Conservation (phyloP, 35 echinoderm and acorn worm species). For the Ptychodera flava region DNA sequence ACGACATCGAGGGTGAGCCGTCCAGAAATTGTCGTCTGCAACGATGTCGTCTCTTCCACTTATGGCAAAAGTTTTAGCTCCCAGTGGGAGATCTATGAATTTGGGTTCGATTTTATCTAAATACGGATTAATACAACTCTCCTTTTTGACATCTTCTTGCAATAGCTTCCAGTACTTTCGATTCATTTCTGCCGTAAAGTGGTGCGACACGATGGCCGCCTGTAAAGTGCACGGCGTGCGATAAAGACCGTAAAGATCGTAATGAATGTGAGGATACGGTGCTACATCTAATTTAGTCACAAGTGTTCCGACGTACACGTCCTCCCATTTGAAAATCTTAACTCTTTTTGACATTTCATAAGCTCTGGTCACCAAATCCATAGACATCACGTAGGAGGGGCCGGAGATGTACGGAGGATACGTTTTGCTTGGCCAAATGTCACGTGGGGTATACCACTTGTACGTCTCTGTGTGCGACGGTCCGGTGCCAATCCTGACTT, state of each 20-base stretch:
- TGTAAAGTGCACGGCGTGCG: not conserved
- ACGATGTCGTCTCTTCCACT: not conserved
- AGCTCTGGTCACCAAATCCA: not conserved
- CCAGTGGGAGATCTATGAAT: too few relatives aligned
- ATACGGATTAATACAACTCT: not conserved
- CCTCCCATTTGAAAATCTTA: conserved; percentile 18
- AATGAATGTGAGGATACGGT: not conserved
- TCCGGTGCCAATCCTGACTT: not conserved
- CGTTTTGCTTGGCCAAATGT: conserved; percentile 11
- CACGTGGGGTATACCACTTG: conserved; percentile 21
- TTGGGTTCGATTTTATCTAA: not conserved
- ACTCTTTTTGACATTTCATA: not conserved
- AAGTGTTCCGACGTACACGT: conserved; percentile 23
- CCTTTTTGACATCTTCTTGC: not conserved
- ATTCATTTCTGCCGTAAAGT: not conserved
- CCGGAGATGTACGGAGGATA: conserved; percentile 28
- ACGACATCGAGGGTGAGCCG: not conserved
- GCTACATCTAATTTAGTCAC: not conserved
- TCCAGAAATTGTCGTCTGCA: not conserved
- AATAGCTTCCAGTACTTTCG: not conserved
- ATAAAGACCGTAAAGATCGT: not conserved
- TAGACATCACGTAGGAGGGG: conserved; percentile 25
- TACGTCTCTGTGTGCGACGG: not conserved
- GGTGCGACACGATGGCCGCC: not conserved
- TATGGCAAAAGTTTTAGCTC: not conserved